Evolutionary conservation across 2,888 invertebrate genomes (phyloP).

Genomic region (Tinea trinotella): DNA sequence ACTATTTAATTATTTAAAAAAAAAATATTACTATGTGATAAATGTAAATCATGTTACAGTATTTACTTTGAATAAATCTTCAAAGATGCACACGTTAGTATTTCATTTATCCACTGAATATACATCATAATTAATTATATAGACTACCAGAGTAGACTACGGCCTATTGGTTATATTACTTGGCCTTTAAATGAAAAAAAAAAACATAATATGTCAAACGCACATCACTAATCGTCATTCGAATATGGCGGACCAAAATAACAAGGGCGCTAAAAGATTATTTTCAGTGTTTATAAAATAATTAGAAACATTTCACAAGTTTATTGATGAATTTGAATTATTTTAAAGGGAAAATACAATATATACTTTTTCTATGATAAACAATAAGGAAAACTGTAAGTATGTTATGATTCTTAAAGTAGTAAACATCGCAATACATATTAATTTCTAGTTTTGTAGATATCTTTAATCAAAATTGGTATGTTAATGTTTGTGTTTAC

Average conservation of each 20-base stretch:
- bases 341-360: not conserved
- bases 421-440: slow-evolving; percentile 5
- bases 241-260: slow-evolving; percentile 70
- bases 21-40: too few species aligned
- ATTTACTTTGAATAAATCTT: too few species aligned
- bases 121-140: too few species aligned
- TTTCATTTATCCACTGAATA: too few species aligned
- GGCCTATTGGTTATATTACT: too few species aligned
- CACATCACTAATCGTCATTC: slow-evolving; percentile 3
- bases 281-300: slow-evolving; percentile 37
- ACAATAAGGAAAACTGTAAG: not conserved
- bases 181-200: not conserved
- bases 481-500: not conserved
- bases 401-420: not conserved
- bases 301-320: not conserved
- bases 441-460: not conserved
- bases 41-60: too few species aligned
- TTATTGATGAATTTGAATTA: slow-evolving; percentile 8
- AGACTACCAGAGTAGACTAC: too few species aligned
- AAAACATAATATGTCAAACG: not conserved
- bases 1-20: too few species aligned
- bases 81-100: too few species aligned
- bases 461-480: not conserved
- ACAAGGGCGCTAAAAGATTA: slow-evolving; percentile 70
- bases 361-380: slow-evolving; percentile 4